phyloP scores from a whole-genome alignment of 53 echinoderm and acorn worm genomes.

The Holothuria scabra region DNA sequence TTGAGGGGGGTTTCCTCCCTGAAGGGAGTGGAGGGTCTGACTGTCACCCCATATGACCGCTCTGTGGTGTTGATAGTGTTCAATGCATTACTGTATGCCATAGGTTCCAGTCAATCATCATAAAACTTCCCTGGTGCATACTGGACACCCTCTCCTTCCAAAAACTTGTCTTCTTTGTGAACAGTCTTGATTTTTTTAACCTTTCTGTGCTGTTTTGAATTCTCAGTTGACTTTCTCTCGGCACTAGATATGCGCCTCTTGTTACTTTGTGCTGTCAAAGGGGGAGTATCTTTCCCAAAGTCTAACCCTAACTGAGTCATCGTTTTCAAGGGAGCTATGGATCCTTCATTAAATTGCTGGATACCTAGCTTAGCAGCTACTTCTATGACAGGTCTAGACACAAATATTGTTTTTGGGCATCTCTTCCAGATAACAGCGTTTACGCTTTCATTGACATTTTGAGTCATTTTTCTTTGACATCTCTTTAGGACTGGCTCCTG shows the following conservation, averaged over 20 bases:
- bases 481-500: conserved; percentile 1
- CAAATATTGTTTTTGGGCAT: conserved; percentile 23
- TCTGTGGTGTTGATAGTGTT: no score
- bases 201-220: background rate
- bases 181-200: background rate
- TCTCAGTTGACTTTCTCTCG: background rate
- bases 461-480: conserved; percentile 23
- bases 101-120: no score
- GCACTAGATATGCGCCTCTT: background rate
- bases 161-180: background rate
- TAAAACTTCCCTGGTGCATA: conserved; percentile 21
- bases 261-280: background rate
- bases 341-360: conserved; percentile 37
- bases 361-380: conserved; percentile 40
- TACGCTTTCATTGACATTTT: conserved; percentile 12
- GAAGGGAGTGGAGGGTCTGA: no score
- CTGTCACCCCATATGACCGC: no score
- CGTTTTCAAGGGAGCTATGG: background rate
- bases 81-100: no score
- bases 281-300: background rate
- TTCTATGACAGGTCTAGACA: conserved; percentile 25
- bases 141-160: conserved; percentile 11
- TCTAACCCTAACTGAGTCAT: background rate
- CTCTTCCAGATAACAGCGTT: conserved; percentile 22
- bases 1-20: no score